Evolutionary conservation across 2,888 invertebrate genomes (phyloP).

Genomic region (Thecophora atra): DNA sequence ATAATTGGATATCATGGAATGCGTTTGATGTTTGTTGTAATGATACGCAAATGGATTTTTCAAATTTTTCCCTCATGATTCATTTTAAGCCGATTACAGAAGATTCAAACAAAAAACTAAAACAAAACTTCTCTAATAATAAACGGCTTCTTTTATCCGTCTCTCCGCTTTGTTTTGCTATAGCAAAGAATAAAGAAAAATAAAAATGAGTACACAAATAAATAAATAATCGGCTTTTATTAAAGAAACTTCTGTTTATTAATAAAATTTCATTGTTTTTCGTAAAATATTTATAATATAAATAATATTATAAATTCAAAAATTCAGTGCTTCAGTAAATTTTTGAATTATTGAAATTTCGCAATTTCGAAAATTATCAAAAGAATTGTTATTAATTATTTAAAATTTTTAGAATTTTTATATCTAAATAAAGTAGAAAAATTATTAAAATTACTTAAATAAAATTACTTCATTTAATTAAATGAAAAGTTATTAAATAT

Average conservation of each 20-base stretch:
- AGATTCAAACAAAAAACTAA: too few species aligned
- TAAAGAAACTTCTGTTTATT: background rate
- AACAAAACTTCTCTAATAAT: too few species aligned
- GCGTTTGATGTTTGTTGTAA: background rate
- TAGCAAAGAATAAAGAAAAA: background rate
- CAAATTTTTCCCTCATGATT: background rate
- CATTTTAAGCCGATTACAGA: background rate
- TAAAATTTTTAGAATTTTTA: background rate
- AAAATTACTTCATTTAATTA: too few species aligned
- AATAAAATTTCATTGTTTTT: background rate
- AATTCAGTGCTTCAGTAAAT: too few species aligned
- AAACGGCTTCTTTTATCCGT: too few species aligned
- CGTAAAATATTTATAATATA: background rate
- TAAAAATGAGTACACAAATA: background rate
- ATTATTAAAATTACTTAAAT: too few species aligned
- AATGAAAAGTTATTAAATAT: too few species aligned
- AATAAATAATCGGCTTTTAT: too few species aligned
- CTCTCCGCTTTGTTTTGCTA: background rate
- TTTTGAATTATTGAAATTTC: background rate
- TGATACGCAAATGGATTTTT: background rate
- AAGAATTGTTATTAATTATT: background rate
- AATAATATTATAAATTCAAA: too few species aligned
- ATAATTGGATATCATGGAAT: background rate
- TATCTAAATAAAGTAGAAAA: too few species aligned
- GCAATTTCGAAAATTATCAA: background rate